Evolutionary conservation across 2,888 invertebrate genomes (phyloP).

Genomic region (Metallyticus violacea): DNA sequence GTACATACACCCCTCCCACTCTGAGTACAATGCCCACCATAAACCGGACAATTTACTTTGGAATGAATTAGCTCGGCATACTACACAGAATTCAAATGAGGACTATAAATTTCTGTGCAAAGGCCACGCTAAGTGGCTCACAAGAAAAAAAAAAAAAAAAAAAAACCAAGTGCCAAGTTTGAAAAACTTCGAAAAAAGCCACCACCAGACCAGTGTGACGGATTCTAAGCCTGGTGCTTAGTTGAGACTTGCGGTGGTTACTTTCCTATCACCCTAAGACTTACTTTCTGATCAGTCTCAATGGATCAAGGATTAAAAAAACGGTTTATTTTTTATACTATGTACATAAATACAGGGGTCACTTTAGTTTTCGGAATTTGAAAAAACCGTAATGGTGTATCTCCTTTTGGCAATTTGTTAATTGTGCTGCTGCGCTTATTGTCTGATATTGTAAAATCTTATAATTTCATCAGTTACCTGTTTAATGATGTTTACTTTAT

Average conservation of each 20-base stretch:
- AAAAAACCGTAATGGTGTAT: too few species aligned
- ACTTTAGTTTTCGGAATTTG: too few species aligned
- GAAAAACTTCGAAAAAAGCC: background rate
- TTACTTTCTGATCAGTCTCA: background rate
- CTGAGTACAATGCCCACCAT: background rate
- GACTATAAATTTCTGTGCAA: background rate
- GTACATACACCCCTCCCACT: too few species aligned
- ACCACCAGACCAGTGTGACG: background rate
- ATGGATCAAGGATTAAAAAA: too few species aligned
- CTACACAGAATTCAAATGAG: background rate
- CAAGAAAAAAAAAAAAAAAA: background rate
- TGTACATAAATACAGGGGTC: too few species aligned
- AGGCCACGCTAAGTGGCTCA: background rate
- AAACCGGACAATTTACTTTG: background rate
- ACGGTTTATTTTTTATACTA: too few species aligned
- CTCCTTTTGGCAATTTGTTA: too few species aligned
- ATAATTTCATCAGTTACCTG: too few species aligned
- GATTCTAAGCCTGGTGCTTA: too few species aligned
- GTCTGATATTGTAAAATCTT: too few species aligned
- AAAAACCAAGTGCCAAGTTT: background rate
- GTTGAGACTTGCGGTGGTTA: background rate
- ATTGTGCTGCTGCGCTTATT: too few species aligned
- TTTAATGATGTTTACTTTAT: too few species aligned
- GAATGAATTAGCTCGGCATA: background rate
- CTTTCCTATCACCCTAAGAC: background rate